Conservation (phyloP, 2,113 vertebrate genomes). For the Thamnaconus septentrionalis region DNA sequence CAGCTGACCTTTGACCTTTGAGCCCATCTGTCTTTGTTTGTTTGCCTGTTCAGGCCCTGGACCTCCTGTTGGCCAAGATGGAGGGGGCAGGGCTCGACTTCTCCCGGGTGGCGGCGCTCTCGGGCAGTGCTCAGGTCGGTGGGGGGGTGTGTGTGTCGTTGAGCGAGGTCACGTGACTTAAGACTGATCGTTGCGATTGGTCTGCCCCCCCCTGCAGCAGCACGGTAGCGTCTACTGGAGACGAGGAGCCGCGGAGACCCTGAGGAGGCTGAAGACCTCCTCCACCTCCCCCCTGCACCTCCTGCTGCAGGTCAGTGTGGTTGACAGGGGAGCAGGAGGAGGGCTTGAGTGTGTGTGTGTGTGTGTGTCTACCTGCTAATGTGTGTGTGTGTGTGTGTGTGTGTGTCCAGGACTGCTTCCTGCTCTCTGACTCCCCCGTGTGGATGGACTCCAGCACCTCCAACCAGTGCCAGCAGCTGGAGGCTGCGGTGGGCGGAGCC, state of each 20-base stretch:
- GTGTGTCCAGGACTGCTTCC: constrained; percentile 80
- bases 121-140: constrained; percentile 91
- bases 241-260: constrained; percentile 71
- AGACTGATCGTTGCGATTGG: too few species aligned
- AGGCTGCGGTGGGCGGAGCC: constrained; percentile 82
- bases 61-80: constrained; percentile 89
- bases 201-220: constrained; percentile 77
- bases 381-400: neutral
- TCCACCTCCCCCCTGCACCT: constrained; percentile 61
- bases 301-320: constrained; percentile 80
- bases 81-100: constrained; percentile 83
- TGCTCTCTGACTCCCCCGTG: constrained; percentile 80
- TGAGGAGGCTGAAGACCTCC: constrained; percentile 12
- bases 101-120: constrained; percentile 83
- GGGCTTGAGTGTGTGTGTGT: neutral
- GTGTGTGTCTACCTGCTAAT: neutral
- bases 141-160: neutral
- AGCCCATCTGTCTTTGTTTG: constrained; percentile 4
- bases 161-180: neutral
- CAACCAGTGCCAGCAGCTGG: constrained; percentile 81
- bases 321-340: too few species aligned
- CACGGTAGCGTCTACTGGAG: constrained; percentile 95
- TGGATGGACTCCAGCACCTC: constrained; percentile 97
- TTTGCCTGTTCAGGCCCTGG: constrained; percentile 82
- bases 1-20: neutral